Base-by-base conservation (phyloP, 1,140 invertebrate genomes). In the Drosophila aff. region DNA sequence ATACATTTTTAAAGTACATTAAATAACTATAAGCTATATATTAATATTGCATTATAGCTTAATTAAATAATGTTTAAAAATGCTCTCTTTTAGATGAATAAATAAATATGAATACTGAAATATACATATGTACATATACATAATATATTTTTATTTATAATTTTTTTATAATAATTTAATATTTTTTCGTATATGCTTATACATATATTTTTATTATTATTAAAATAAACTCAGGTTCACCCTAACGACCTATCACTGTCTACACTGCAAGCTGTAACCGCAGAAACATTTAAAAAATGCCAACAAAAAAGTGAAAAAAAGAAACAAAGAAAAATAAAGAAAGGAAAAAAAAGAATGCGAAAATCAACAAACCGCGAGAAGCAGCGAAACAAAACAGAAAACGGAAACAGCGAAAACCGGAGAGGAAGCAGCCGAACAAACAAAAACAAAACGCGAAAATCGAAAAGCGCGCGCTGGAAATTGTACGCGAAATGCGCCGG, bases 251-350 rank as follows among this genome's bases (percentile, higher is more conserved):
- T 9, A 18, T 23, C 47, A 43, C 66, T 69, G 66, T 66, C 6
- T 31, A 33, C 21, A 41, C 52, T 55, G 52, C 52, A 55, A 52
- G 49, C 64, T 68, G 57, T 59, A 72, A 87, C 71, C 76, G 76
- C 79, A 80, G 74, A 80, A 77, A 64, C 67, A 87, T 76, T 82
- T 80, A 38, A 79, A 79, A 86, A 87, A 86, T 82, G 50, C 57
- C 61, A 49, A 46, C 21, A 46, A 46, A 28, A 61, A 52, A n/a
- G n/a, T n/a, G 1, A 52, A 67, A 47, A 23, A 15, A 18, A 59
- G 47, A 50, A 38, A 71, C 43, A 41, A 46, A 18, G 59, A 47
- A 53, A 18, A 66, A 59, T 18, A 50, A 16, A 33, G 3, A 61
- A 49, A 50, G 44, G 44, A 61, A 47, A 38, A 53, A 16, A 13